These are phyloP conservation scores for Monoplex corrugatus DNA, from an alignment of 2,888 invertebrate genomes.

Conservation along the genomic window DNA sequence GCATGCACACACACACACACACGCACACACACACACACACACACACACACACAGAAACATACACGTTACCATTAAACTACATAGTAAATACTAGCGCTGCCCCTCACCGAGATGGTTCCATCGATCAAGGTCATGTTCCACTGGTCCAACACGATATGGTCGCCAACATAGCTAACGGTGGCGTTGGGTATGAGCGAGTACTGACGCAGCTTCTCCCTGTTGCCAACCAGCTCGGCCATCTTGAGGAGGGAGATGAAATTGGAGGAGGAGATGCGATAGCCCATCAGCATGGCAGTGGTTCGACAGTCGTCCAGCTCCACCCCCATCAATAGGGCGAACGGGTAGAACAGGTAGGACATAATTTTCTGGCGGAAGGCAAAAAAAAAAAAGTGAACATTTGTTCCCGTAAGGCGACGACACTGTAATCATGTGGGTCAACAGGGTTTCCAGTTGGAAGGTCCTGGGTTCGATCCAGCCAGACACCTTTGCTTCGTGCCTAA, in stretches of 20 bases:
- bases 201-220: conserved; percentile 56
- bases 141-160: conserved; percentile 57
- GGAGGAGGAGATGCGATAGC: conserved; percentile 95
- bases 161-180: conserved; percentile 50
- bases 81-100: background rate
- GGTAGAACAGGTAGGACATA: conserved; percentile 94
- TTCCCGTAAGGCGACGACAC: too few relatives aligned
- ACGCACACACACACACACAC: background rate
- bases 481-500: too few relatives aligned
- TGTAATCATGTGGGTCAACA: too few relatives aligned
- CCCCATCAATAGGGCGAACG: conserved; percentile 93
- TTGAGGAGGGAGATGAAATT: conserved; percentile 94
- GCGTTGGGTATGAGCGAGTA: conserved; percentile 54
- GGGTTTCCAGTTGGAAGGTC: too few relatives aligned
- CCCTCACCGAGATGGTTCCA: conserved; percentile 55
- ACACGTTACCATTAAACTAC: background rate
- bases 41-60: background rate
- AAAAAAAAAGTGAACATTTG: background rate
- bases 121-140: conserved; percentile 55
- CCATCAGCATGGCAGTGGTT: conserved; percentile 90
- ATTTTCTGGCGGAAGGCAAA: conserved; percentile 80
- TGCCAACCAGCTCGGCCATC: conserved; percentile 81
- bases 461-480: too few relatives aligned
- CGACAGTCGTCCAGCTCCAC: conserved; percentile 86
- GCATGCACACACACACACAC: background rate